Conservation (phyloP, 2,113 vertebrate genomes). For the Lontra canadensis region DNA sequence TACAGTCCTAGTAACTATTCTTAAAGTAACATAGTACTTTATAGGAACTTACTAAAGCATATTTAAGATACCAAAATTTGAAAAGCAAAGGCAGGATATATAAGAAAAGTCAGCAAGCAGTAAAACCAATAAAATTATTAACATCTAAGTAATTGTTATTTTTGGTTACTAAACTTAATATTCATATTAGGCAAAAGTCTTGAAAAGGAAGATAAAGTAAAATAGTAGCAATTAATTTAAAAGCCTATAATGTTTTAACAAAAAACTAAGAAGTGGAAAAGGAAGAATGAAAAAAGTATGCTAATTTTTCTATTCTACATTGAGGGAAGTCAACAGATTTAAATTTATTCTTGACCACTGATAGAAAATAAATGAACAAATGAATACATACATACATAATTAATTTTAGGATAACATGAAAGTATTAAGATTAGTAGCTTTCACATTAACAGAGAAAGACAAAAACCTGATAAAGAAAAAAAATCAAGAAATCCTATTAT, state of each 20-base stretch:
- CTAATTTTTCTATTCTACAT: conserved; percentile 2
- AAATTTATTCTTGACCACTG: background rate
- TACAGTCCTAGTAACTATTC: background rate
- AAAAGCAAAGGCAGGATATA: background rate
- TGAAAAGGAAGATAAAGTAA: background rate
- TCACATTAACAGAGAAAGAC: background rate
- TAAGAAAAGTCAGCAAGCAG: background rate
- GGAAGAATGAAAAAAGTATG: background rate
- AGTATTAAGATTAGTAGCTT: background rate
- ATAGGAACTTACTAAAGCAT: background rate
- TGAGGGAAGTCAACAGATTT: background rate
- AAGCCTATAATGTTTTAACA: background rate
- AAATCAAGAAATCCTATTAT: background rate
- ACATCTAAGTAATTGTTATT: background rate
- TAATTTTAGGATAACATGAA: background rate
- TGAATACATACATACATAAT: background rate
- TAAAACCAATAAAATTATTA: background rate
- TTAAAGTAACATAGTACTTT: background rate
- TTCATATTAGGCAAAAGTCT: background rate
- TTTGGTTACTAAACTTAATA: background rate
- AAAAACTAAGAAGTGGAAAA: background rate
- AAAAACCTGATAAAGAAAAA: background rate
- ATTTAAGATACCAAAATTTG: background rate
- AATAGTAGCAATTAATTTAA: background rate
- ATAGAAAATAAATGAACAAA: background rate